These are phyloP conservation scores for Teleogryllus occipitalis DNA, from an alignment of 1,140 invertebrate species.

Conservation along the genomic window DNA sequence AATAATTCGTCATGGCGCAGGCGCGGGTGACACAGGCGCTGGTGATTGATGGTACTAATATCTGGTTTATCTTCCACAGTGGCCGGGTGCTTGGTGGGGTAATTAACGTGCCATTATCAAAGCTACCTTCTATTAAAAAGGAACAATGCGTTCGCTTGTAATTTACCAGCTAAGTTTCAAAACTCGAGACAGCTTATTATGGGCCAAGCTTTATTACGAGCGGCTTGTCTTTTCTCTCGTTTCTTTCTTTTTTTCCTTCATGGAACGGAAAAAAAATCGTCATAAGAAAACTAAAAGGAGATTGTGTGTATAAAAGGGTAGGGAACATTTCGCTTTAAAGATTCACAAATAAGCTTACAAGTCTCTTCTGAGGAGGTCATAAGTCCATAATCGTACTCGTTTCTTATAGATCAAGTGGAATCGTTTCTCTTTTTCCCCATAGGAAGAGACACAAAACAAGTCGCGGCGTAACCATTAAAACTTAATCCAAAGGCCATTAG, in stretches of 20 bases:
- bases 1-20: neutral
- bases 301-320: neutral
- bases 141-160: neutral
- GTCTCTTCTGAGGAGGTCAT: neutral
- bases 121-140: slow-evolving; percentile 5
- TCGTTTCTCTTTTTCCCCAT: neutral
- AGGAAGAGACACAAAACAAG: neutral
- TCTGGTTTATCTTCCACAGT: slow-evolving; percentile 4
- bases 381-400: neutral
- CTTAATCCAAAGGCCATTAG: slow-evolving; percentile 1
- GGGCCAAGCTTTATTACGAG: neutral
- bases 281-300: neutral
- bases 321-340: neutral
- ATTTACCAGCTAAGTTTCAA: slow-evolving; percentile 1
- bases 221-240: neutral
- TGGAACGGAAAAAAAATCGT: neutral
- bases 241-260: neutral
- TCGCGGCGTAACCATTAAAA: neutral
- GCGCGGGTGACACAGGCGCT: neutral
- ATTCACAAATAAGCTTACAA: neutral
- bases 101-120: slow-evolving; percentile 5
- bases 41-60: slow-evolving; percentile 4
- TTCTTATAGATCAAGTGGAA: neutral
- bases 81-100: neutral
- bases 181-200: neutral